phyloP scores from a whole-genome alignment of 2,113 vertebrate species.

The Solea solea region DNA sequence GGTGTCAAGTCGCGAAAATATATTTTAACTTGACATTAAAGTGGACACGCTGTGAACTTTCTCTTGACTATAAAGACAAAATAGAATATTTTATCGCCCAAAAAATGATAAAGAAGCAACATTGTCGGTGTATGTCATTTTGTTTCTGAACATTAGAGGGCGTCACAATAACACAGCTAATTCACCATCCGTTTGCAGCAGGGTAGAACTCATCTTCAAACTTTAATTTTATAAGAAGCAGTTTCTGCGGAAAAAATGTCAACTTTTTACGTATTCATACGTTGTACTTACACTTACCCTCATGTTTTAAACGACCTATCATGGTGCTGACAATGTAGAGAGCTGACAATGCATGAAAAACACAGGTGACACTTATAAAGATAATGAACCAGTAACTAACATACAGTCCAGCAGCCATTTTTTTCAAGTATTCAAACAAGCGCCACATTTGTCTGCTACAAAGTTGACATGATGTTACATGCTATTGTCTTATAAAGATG shows the following conservation, averaged over 20 bases:
- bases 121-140: not conserved
- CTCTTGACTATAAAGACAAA: not conserved
- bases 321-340: no score
- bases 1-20: not conserved
- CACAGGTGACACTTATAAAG: not conserved
- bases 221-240: no score
- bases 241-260: no score
- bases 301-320: no score
- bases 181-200: not conserved
- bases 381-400: not conserved
- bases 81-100: not conserved
- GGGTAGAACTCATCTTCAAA: no score
- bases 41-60: not conserved
- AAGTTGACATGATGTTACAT: no score
- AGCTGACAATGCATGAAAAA: not conserved
- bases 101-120: not conserved
- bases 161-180: not conserved
- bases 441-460: no score
- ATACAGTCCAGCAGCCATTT: no score
- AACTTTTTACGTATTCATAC: no score
- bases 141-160: conserved; percentile 36
- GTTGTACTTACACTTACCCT: no score
- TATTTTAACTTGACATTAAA: not conserved
- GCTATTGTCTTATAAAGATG: no score
- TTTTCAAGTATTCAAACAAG: no score